phyloP scores from a whole-genome alignment of 2,888 invertebrate species.

The Xestia ashworthii region DNA sequence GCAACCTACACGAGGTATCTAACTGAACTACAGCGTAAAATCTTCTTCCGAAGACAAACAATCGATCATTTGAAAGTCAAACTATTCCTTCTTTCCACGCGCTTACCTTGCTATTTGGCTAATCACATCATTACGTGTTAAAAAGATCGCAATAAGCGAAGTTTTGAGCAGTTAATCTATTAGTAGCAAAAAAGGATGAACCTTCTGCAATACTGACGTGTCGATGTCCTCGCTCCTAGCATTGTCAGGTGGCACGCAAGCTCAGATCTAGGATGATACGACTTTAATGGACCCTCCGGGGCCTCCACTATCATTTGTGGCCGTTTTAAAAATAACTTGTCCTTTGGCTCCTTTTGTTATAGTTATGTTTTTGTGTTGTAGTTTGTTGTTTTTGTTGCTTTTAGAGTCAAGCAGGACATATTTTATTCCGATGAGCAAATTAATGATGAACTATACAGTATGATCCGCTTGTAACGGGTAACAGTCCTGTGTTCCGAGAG shows the following conservation, averaged over 20 bases:
- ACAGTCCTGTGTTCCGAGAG: background rate
- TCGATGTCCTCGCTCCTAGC: slow-evolving; percentile 21
- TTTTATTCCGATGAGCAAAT: background rate
- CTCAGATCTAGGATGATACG: slow-evolving; percentile 42
- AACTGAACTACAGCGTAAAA: too few relatives aligned
- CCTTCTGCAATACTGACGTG: slow-evolving; percentile 12
- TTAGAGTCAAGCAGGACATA: background rate
- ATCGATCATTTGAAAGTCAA: background rate
- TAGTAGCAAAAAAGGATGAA: background rate
- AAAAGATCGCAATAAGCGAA: background rate
- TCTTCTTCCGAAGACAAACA: background rate
- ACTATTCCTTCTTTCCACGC: background rate
- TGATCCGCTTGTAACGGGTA: background rate
- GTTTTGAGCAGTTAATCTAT: background rate
- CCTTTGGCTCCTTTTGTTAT: background rate
- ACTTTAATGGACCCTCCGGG: slow-evolving; percentile 35
- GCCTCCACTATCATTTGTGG: slow-evolving; percentile 44
- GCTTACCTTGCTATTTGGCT: background rate
- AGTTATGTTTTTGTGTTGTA: background rate
- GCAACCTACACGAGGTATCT: too few relatives aligned
- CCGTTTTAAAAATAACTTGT: slow-evolving; percentile 11
- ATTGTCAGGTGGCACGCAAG: slow-evolving; percentile 60
- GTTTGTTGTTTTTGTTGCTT: background rate
- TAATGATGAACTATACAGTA: background rate
- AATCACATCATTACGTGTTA: background rate